Conservation (phyloP, 1,140 invertebrate species). For the Solenopsis fugax region DNA sequence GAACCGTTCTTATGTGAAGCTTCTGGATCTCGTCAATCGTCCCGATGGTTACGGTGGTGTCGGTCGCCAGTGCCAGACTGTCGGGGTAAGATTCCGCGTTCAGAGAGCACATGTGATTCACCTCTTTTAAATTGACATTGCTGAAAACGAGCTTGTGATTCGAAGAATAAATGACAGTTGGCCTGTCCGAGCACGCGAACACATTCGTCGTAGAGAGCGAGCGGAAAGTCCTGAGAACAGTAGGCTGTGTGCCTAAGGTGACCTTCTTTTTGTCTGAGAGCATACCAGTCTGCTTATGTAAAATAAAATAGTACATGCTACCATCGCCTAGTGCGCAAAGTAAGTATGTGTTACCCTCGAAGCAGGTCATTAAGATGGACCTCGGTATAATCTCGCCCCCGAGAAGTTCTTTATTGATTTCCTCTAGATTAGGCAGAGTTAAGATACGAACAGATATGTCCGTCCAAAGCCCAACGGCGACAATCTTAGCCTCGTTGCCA, state of each 20-base stretch:
- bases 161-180: slow-evolving; percentile 99
- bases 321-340: slow-evolving; percentile 98
- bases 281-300: slow-evolving; percentile 91
- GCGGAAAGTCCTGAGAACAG: slow-evolving; percentile 95
- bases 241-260: slow-evolving; percentile 98
- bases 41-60: slow-evolving; percentile 97
- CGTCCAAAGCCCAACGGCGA: slow-evolving; percentile 98
- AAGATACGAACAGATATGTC: slow-evolving; percentile 97
- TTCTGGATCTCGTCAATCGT: slow-evolving; percentile 99
- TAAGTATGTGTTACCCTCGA: slow-evolving; percentile 97
- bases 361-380: slow-evolving; percentile 97
- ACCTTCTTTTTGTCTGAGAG: slow-evolving; percentile 96
- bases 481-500: slow-evolving; percentile 90
- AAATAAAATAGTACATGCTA: slow-evolving; percentile 98
- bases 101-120: slow-evolving; percentile 99
- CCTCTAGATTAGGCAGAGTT: slow-evolving; percentile 92
- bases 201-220: slow-evolving; percentile 98
- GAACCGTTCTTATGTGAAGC: slow-evolving; percentile 97
- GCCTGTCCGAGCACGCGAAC: slow-evolving; percentile 99
- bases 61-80: slow-evolving; percentile 97
- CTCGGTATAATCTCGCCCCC: slow-evolving; percentile 98
- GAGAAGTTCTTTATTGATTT: slow-evolving; percentile 94
- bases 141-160: slow-evolving; percentile 99
- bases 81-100: slow-evolving; percentile 98
- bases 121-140: slow-evolving; percentile 99